Base-by-base conservation (phyloP, 2,888 invertebrate genomes). In the Chesias legatella region DNA sequence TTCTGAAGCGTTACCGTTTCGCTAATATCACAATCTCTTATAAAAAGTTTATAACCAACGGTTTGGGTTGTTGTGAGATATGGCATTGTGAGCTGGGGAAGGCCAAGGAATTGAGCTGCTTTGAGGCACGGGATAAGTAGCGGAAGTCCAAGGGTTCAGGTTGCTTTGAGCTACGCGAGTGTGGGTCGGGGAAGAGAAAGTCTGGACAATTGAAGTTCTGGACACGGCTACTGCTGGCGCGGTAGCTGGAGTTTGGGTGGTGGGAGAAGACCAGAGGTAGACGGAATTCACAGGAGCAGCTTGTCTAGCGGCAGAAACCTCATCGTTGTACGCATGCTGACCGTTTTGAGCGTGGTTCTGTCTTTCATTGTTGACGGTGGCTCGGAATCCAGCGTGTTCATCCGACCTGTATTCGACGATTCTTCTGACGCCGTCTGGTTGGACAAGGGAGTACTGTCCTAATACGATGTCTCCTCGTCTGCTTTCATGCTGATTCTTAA, bases 361-460 rank as follows among this genome's bases (percentile, higher is more conserved):
- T 17, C 13, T 17, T 17, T 84, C 75, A 51, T 86, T 85, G 52
- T 80, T 86, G 0, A 90, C 89, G 3, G 86, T 84, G 13, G 90
- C 90, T 48, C 80, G 79, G 62, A 90, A 90, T 0, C 90, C 90
- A 27, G 82, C 77, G 23, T 81, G 63, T 11, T 89, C 84, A 58
- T 90, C 89, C 26, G 90, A 89, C 55, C 79, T 82, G 60, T 90
- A 90, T 40, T 90, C 89, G 1, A 90, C 90, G 3, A 79, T 88
- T 53, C 90, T 83, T 48, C 78, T 73, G 1, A 89, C 60, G 4
- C 90, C 90, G 66, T 90, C 90, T 38, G 90, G 84, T 49, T 90
- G 90, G 1, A 82, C 58, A 9, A 90, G 61, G 1, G 89, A 85
- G 62, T 90, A 90, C 47, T 89, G 89, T 20, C 90, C 90, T 10